These are phyloP conservation scores for Pseudomugil gertrudae DNA, from an alignment of 2,797 vertebrate species.

Conservation along the genomic window DNA sequence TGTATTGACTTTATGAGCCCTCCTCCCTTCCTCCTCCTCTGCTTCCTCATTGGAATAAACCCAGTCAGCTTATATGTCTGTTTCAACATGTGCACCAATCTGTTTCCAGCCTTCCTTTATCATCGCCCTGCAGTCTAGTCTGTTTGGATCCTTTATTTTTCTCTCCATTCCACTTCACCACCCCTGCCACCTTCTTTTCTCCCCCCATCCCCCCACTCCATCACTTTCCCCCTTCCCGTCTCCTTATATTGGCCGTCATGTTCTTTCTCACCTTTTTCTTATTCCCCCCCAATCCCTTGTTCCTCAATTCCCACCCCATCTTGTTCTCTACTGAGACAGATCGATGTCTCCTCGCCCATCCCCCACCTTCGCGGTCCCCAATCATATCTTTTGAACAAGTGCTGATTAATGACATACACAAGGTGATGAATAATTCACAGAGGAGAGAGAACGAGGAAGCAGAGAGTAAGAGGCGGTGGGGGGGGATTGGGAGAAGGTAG, in stretches of 20 bases:
- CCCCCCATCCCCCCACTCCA: conserved; percentile 2
- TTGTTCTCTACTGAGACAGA: conserved; percentile 54
- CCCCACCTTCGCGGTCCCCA: conserved; percentile 45
- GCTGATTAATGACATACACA: conserved; percentile 85
- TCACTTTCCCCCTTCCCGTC: conserved; percentile 25
- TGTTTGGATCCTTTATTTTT: conserved; percentile 20
- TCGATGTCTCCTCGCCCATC: conserved; percentile 49
- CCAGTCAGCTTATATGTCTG: conserved; percentile 71
- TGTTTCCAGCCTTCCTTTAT: conserved; percentile 43
- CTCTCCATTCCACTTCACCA: conserved; percentile 8
- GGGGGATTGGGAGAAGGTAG: conserved; percentile 25
- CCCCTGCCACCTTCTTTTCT: conserved; percentile 3
- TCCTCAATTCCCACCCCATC: conserved; percentile 28
- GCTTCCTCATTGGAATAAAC: conserved; percentile 47
- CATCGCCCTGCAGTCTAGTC: conserved; percentile 9
- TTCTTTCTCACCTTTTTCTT: conserved; percentile 15
- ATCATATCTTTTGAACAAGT: conserved; percentile 83
- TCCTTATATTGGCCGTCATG: conserved; percentile 23
- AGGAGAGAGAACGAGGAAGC: conserved; percentile 36
- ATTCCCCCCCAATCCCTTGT: not conserved
- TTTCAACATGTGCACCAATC: conserved; percentile 67
- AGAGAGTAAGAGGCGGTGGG: conserved; percentile 8
- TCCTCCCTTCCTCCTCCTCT: conserved; percentile 8
- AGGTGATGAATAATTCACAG: conserved; percentile 85
- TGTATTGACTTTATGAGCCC: conserved; percentile 64